These are phyloP conservation scores for Corythoichthys haematopterus DNA, from an alignment of 2,113 vertebrate genomes.

Conservation along the genomic window DNA sequence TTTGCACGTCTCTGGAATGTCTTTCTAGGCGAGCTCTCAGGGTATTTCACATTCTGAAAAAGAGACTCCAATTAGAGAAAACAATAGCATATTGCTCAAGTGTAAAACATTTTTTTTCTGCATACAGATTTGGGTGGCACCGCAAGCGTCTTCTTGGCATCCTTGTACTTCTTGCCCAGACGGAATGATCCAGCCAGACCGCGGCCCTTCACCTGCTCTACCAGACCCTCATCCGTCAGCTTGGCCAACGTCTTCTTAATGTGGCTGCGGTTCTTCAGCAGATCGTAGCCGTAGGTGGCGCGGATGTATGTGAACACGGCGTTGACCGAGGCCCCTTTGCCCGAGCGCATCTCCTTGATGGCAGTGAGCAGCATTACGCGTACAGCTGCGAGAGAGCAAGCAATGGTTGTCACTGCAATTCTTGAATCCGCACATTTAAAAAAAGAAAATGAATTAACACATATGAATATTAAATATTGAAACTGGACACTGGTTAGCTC, in stretches of 20 bases:
- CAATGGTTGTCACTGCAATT: conserved; percentile 10
- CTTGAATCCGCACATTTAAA: background rate
- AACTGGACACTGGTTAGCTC: no score
- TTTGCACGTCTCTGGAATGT: conserved; percentile 60
- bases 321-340: conserved; percentile 87
- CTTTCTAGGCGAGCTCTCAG: conserved; percentile 55
- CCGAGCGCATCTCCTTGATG: conserved; percentile 86
- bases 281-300: conserved; percentile 82
- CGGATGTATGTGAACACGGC: conserved; percentile 90
- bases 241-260: conserved; percentile 85
- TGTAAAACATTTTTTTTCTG: background rate
- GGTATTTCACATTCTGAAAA: conserved; percentile 41
- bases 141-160: conserved; percentile 74
- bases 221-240: conserved; percentile 82
- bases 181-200: conserved; percentile 92
- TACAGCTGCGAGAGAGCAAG: conserved; percentile 76
- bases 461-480: background rate
- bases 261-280: conserved; percentile 83
- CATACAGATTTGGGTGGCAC: conserved; percentile 77
- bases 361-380: conserved; percentile 90
- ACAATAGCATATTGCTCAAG: background rate
- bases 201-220: conserved; percentile 90
- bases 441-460: background rate
- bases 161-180: conserved; percentile 91
- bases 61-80: background rate